Evolutionary conservation across 2,888 invertebrate species (phyloP).

Genomic region (Limnephilus rhombicus): DNA sequence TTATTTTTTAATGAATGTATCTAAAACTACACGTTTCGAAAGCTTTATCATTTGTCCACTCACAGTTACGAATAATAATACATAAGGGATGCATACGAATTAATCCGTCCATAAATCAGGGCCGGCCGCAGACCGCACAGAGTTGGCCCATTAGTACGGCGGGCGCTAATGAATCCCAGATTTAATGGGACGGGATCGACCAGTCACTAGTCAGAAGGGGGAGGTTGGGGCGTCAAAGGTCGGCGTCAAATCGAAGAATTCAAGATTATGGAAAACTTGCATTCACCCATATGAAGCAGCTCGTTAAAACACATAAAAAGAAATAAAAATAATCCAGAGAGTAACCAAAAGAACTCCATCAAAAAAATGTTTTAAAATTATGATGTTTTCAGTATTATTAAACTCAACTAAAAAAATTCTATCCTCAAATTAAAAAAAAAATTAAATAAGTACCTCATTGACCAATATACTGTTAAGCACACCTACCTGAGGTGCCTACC

Average conservation of each 20-base stretch:
- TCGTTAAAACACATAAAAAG: too few species aligned
- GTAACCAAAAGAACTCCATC: too few species aligned
- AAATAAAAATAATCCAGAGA: too few species aligned
- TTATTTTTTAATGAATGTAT: neutral
- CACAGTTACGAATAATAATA: constrained; percentile 26
- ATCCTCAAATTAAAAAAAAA: too few species aligned
- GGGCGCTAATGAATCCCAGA: constrained; percentile 46
- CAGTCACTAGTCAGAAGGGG: constrained; percentile 5
- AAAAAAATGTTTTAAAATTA: too few species aligned
- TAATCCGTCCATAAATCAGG: constrained; percentile 59
- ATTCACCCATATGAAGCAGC: too few species aligned
- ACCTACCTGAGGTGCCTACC: too few species aligned
- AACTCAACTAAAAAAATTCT: too few species aligned
- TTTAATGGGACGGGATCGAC: neutral
- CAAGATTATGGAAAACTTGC: neutral
- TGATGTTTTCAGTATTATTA: too few species aligned
- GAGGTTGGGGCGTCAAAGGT: neutral
- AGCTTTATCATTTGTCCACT: neutral
- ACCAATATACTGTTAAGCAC: too few species aligned
- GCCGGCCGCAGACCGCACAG: constrained; percentile 53
- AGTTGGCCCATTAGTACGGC: constrained; percentile 44
- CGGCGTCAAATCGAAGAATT: neutral
- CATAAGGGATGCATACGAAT: constrained; percentile 50
- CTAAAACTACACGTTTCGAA: neutral
- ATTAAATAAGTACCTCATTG: too few species aligned